A percentile compares a stretch with the other conserved stretches of the same genome.
These are phyloP conservation scores for Dexiosoma caninum DNA, from an alignment of 2,888 invertebrate genomes.

Conservation along the genomic window DNA sequence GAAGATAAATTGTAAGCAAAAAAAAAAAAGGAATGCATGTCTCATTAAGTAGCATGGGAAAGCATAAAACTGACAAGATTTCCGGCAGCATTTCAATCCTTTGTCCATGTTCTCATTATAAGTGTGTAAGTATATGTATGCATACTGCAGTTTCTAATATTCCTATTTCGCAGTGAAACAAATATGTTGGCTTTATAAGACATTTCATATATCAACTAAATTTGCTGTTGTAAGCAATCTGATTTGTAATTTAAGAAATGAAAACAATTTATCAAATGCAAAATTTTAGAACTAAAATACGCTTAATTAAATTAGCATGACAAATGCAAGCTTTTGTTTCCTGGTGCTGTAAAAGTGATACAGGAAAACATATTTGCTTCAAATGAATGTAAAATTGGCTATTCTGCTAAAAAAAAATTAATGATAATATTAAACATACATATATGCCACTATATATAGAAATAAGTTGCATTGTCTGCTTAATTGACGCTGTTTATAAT, in stretches of 20 bases:
- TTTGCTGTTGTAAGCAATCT: slow-evolving; percentile 49
- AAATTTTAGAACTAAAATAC: slow-evolving; percentile 5
- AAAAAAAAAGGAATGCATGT: slow-evolving; percentile 51
- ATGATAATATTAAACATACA: neutral
- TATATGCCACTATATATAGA: too few relatives aligned
- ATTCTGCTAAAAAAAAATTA: neutral
- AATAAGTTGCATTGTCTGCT: too few relatives aligned
- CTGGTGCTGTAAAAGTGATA: slow-evolving; percentile 9
- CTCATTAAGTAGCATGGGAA: slow-evolving; percentile 61
- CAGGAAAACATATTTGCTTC: slow-evolving; percentile 23
- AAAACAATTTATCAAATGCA: neutral
- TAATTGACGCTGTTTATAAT: too few relatives aligned
- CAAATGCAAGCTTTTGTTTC: neutral
- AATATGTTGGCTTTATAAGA: neutral
- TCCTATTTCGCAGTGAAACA: neutral
- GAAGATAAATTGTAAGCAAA: slow-evolving; percentile 49
- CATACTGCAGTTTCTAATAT: neutral
- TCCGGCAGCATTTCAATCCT: slow-evolving; percentile 47
- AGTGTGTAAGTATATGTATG: neutral
- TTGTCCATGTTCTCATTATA: slow-evolving; percentile 29
- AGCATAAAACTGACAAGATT: slow-evolving; percentile 58
- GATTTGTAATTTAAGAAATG: slow-evolving; percentile 45
- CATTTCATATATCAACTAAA: slow-evolving; percentile 25
- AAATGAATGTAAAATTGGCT: slow-evolving; percentile 11
- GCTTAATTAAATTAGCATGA: neutral